A percentile compares a stretch with the other conserved stretches of the same genome.
Evolutionary conservation across 2,113 vertebrate species (phyloP).

Genomic region (Ranitomeya variabilis): DNA sequence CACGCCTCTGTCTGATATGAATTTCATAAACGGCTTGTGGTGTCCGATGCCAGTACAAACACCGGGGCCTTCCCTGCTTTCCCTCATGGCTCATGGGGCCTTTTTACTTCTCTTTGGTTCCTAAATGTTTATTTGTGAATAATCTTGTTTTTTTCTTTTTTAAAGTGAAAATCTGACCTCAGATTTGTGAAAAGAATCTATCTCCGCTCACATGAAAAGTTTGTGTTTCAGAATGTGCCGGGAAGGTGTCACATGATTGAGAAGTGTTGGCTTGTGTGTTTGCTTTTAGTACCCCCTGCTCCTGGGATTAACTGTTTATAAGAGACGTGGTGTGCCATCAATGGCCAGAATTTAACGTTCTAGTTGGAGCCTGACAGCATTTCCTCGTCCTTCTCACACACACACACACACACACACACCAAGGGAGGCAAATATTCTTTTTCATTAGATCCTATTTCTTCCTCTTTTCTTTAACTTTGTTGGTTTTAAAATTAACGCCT

Average conservation of each 20-base stretch:
- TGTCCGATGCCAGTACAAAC: constrained; percentile 83
- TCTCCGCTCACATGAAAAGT: constrained; percentile 77
- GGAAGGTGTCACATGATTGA: constrained; percentile 78
- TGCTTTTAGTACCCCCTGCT: constrained; percentile 77
- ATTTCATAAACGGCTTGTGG: constrained; percentile 78
- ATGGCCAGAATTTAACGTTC: constrained; percentile 73
- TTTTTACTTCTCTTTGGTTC: constrained; percentile 65
- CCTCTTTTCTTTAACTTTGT: constrained; percentile 5
- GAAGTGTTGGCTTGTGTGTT: constrained; percentile 79
- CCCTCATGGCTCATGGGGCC: constrained; percentile 64
- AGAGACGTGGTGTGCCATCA: constrained; percentile 71
- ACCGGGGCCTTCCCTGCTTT: constrained; percentile 71
- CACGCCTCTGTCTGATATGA: constrained; percentile 71
- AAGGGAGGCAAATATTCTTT: constrained; percentile 50
- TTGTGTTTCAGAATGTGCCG: constrained; percentile 75
- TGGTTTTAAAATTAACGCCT: constrained; percentile 29
- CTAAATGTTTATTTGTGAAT: constrained; percentile 87
- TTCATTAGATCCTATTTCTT: constrained; percentile 56
- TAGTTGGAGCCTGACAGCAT: constrained; percentile 71
- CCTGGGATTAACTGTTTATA: constrained; percentile 72
- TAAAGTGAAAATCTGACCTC: constrained; percentile 75
- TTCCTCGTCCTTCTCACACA: constrained; percentile 68
- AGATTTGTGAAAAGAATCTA: constrained; percentile 77
- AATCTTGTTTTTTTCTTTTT: constrained; percentile 68
- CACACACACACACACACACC: constrained; percentile 18